Evolutionary conservation across 2,113 vertebrate species (phyloP).

Genomic region (Furnarius figulus): DNA sequence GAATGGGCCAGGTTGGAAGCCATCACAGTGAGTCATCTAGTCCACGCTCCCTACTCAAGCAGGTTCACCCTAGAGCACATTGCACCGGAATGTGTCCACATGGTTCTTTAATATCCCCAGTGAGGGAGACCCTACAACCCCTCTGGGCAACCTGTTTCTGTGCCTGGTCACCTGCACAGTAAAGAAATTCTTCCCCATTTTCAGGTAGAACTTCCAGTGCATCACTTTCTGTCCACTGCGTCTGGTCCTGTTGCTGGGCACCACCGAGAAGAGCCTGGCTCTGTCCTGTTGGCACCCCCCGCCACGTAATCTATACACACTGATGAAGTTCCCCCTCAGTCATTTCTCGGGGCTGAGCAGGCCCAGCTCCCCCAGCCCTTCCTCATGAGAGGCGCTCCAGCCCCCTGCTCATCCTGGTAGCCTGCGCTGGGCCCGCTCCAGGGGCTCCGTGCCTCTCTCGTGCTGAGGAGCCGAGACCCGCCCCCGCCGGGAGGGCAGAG

Average conservation of each 20-base stretch:
- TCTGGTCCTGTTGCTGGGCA: background rate
- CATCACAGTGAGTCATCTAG: background rate
- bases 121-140: background rate
- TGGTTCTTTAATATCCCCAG: background rate
- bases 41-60: background rate
- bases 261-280: background rate
- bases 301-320: background rate
- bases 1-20: background rate
- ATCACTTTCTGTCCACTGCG: no score
- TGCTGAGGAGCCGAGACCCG: background rate
- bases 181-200: background rate
- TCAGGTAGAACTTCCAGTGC: background rate
- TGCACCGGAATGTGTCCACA: no score
- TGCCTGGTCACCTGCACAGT: accelerated
- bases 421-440: background rate
- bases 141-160: no score
- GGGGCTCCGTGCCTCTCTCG: background rate
- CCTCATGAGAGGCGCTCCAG: background rate
- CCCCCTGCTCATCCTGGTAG: background rate
- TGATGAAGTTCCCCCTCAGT: background rate
- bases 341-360: background rate
- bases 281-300: no score
- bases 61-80: background rate
- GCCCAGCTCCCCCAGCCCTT: background rate
- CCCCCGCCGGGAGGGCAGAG: no score